These are phyloP conservation scores for Gonatopus flavifemur DNA, from an alignment of 1,140 invertebrate species.

Conservation along the genomic window DNA sequence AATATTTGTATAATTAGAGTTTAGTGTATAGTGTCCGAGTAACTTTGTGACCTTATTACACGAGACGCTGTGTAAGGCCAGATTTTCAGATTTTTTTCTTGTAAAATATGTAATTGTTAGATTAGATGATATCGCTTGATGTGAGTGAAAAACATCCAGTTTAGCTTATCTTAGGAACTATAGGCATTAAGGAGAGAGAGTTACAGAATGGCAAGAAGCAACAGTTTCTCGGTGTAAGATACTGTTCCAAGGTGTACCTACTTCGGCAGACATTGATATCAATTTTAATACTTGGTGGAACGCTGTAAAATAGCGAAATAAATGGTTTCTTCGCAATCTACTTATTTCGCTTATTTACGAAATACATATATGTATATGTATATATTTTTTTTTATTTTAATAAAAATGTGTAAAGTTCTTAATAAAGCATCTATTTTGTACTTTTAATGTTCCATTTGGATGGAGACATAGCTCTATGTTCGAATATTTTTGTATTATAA, in stretches of 20 bases:
- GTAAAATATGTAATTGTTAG: slow-evolving; percentile 52
- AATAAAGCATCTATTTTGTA: too few relatives aligned
- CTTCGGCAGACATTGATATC: slow-evolving; percentile 54
- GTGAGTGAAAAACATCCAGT: slow-evolving; percentile 36
- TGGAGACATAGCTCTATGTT: too few relatives aligned
- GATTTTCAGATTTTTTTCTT: slow-evolving; percentile 42
- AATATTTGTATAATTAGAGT: slow-evolving; percentile 26
- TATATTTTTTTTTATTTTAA: too few relatives aligned
- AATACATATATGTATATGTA: too few relatives aligned
- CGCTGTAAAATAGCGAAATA: too few relatives aligned
- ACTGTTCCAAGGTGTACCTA: slow-evolving; percentile 42
- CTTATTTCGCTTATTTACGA: too few relatives aligned
- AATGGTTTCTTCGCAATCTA: too few relatives aligned
- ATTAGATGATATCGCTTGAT: slow-evolving; percentile 38
- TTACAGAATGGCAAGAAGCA: slow-evolving; percentile 31
- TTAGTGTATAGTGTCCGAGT: slow-evolving; percentile 43
- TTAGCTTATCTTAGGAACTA: slow-evolving; percentile 29
- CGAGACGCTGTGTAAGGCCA: slow-evolving; percentile 37
- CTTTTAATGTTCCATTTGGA: too few relatives aligned
- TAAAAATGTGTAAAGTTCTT: too few relatives aligned
- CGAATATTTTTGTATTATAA: too few relatives aligned
- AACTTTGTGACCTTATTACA: slow-evolving; percentile 37
- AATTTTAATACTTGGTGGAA: slow-evolving; percentile 31
- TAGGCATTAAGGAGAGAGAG: slow-evolving; percentile 29
- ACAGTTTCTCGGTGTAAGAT: slow-evolving; percentile 26